A percentile compares a stretch with the other conserved stretches of the same genome.
Conservation (phyloP, 2,113 vertebrate species). For the Centrocercus urophasianus region DNA sequence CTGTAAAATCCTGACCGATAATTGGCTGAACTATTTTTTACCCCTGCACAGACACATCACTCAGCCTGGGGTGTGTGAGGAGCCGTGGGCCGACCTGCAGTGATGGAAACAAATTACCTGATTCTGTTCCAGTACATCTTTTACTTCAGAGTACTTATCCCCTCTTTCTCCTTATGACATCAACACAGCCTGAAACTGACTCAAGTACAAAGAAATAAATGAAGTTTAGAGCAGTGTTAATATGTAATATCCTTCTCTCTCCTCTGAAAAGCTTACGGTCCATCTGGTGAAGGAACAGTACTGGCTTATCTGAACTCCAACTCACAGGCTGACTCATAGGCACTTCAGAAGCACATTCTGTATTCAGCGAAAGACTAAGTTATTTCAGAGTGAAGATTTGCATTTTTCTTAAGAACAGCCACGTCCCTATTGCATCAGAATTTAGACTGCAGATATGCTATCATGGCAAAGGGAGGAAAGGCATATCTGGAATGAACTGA, state of each 20-base stretch:
- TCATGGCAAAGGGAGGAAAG: neutral
- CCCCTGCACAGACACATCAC: neutral
- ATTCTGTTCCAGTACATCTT: neutral
- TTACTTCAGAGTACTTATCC: slow-evolving; percentile 8
- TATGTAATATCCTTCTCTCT: slow-evolving; percentile 48
- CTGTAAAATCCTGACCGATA: neutral
- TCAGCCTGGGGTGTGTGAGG: neutral
- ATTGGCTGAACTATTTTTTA: neutral
- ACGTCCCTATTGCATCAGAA: slow-evolving; percentile 17
- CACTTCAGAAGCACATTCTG: slow-evolving; percentile 54
- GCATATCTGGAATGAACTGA: neutral
- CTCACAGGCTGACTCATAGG: slow-evolving; percentile 62
- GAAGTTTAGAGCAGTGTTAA: slow-evolving; percentile 38
- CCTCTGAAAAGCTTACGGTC: slow-evolving; percentile 39
- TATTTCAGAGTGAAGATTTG: slow-evolving; percentile 71
- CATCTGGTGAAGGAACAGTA: slow-evolving; percentile 65
- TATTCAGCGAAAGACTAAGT: slow-evolving; percentile 67
- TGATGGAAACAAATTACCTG: neutral
- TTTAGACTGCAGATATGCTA: neutral
- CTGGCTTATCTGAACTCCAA: slow-evolving; percentile 65
- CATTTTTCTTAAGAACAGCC: slow-evolving; percentile 38
- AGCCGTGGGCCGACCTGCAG: neutral
- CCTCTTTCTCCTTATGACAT: neutral
- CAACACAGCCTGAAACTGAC: neutral
- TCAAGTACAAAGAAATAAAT: neutral